Evolutionary conservation across 2,888 invertebrate genomes (phyloP), one percentile per base, ranked within the genome.

Genomic region (Aproaerema taeniolella): DNA sequence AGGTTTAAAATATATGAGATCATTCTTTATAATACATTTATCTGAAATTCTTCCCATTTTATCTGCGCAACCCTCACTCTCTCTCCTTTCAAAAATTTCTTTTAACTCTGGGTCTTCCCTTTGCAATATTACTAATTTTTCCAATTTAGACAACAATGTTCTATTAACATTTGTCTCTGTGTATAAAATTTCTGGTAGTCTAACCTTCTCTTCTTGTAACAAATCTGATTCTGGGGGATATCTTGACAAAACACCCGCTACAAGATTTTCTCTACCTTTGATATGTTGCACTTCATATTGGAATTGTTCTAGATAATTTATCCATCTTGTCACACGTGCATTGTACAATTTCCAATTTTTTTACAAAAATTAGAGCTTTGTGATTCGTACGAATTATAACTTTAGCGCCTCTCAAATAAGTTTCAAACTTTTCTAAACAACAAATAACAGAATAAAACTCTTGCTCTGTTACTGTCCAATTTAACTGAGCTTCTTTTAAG

Each of bases 401-500:
- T 13, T 49, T 49, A 0, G 42, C 6, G 0, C 58, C 55, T 9
- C 54, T 42, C 4, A 57, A 36, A 41, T 57, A 58, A 0, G 56
- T 53, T 11, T 55, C 55, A 26, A 53, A 55, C 17, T 53, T 55
- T 10, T 41, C 13, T 10, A 57, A 38, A 14, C 50, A 49, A 31
- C 28, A 36, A 2, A 58, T 53, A 0, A 58, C 37, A 1, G 55
- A 39, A n/a, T 29, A 54, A 28, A 56, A 47, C 31, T 56, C 54
- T n/a, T 53, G 46, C 33, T 58, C 55, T 0, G 53, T 50, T 1
- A 53, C 50, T 0, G 55, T 52, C 57, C 55, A 54, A 10, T 39
- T 50, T 10, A 41, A 16, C 30, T 53, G 40, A 1, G 50, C 33
- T 0, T 43, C 43, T 6, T 31, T 50, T 26, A 54, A 39, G 0